A percentile compares a stretch with the other conserved stretches of the same genome.
These are phyloP conservation scores for Phyllostomus hastatus DNA, from an alignment of 2,113 vertebrate genomes.

Conservation along the genomic window DNA sequence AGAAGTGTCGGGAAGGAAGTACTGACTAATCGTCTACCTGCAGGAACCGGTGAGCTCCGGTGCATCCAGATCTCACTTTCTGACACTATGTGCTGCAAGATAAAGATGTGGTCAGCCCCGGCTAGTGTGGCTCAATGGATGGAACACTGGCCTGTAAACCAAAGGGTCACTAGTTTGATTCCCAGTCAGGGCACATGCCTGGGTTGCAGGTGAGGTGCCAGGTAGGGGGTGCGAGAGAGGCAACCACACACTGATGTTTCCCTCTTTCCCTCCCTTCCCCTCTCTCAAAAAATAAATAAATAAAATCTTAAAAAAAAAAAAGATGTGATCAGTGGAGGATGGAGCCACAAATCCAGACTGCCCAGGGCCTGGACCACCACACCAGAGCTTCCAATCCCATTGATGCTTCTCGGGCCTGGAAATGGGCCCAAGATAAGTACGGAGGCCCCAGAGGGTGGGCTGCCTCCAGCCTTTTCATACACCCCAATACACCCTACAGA, in stretches of 20 bases:
- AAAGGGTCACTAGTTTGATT: too few relatives aligned
- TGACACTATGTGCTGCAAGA: not conserved
- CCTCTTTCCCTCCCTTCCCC: too few relatives aligned
- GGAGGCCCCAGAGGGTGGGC: not conserved
- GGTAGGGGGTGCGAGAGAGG: too few relatives aligned
- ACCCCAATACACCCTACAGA: not conserved
- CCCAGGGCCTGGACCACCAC: not conserved
- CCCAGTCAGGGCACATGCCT: too few relatives aligned
- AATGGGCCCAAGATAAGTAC: fast-evolving
- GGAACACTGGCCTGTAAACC: too few relatives aligned
- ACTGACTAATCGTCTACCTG: not conserved
- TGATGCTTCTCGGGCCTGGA: not conserved
- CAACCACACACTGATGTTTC: too few relatives aligned
- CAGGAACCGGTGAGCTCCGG: not conserved
- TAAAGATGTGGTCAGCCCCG: not conserved
- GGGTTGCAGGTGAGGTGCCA: too few relatives aligned
- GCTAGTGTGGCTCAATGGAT: too few relatives aligned
- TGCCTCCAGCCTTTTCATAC: not conserved
- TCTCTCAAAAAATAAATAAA: too few relatives aligned
- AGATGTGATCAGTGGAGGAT: fast-evolving
- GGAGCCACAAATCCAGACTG: not conserved
- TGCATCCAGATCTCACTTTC: not conserved
- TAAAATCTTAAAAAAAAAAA: not conserved
- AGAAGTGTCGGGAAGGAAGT: fast-evolving
- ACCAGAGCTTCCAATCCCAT: not conserved